Evolutionary conservation across 1,140 invertebrate species (phyloP).

Genomic region (Aphelinus certus): DNA sequence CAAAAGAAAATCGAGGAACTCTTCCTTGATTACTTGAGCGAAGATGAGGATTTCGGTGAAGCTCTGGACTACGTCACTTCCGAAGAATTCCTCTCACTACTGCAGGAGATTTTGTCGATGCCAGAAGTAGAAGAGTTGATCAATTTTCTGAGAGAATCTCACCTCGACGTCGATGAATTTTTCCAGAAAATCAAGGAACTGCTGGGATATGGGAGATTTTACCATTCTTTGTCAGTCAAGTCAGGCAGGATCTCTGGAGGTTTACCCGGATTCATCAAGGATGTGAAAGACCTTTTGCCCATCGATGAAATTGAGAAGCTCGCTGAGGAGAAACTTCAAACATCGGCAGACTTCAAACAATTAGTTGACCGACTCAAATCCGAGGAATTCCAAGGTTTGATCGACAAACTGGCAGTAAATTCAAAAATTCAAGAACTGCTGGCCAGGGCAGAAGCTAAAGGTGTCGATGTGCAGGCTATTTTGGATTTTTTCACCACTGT

Average conservation of each 20-base stretch:
- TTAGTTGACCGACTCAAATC: slow-evolving; percentile 39
- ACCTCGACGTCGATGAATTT: too few relatives aligned
- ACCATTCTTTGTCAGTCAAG: too few relatives aligned
- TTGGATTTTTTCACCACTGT: too few relatives aligned
- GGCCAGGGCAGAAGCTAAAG: not conserved
- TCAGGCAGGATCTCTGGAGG: too few relatives aligned
- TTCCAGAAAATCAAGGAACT: too few relatives aligned
- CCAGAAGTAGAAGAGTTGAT: slow-evolving; percentile 8
- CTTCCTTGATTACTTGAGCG: slow-evolving; percentile 41
- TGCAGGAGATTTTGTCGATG: slow-evolving; percentile 41
- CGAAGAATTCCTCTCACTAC: slow-evolving; percentile 43
- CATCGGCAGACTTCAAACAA: not conserved
- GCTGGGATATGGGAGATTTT: too few relatives aligned
- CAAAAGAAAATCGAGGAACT: slow-evolving; percentile 38
- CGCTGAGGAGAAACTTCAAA: slow-evolving; percentile 39
- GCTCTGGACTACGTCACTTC: slow-evolving; percentile 39
- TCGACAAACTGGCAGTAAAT: not conserved
- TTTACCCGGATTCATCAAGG: too few relatives aligned
- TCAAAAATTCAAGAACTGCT: slow-evolving; percentile 1
- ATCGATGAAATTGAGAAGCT: too few relatives aligned
- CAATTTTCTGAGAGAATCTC: too few relatives aligned
- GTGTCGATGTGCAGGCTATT: too few relatives aligned
- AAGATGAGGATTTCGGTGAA: slow-evolving; percentile 43
- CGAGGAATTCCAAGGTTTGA: slow-evolving; percentile 41
- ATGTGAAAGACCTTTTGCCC: too few relatives aligned